A percentile compares a stretch with the other conserved stretches of the same genome.
These are phyloP conservation scores for Anguilla japonica DNA, from an alignment of 2,113 vertebrate species.

Conservation along the genomic window DNA sequence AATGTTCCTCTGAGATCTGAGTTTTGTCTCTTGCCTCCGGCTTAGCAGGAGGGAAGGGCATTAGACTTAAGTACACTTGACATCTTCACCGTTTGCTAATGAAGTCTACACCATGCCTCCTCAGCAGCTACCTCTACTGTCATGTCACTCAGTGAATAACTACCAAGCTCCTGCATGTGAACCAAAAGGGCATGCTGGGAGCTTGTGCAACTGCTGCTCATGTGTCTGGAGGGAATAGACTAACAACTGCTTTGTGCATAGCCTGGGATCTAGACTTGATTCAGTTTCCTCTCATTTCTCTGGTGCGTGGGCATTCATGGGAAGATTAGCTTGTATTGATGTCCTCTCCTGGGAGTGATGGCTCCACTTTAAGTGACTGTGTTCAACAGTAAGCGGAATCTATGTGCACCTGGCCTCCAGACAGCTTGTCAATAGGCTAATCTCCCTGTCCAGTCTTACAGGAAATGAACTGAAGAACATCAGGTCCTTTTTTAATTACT, in stretches of 20 bases:
- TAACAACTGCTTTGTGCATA: not conserved
- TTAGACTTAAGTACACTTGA: not conserved
- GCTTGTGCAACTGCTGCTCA: not conserved
- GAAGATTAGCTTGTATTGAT: not conserved
- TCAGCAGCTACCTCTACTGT: not conserved
- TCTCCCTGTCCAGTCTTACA: not conserved
- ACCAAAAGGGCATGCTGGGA: not conserved
- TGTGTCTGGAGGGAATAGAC: not conserved
- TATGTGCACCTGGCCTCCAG: slow-evolving; percentile 2
- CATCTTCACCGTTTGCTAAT: not conserved
- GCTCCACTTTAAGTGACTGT: not conserved
- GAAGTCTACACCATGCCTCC: not conserved
- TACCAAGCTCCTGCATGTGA: not conserved
- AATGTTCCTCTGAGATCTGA: not conserved
- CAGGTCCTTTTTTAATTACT: not conserved
- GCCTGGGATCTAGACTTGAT: not conserved
- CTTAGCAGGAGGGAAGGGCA: not conserved
- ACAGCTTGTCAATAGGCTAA: slow-evolving; percentile 20
- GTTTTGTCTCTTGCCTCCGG: slow-evolving; percentile 13
- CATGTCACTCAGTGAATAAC: not conserved
- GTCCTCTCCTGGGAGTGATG: not conserved
- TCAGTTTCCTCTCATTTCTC: not conserved
- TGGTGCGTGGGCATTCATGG: not conserved
- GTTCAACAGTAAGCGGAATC: not conserved
- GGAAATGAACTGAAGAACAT: slow-evolving; percentile 9